Base-by-base conservation (phyloP, 2,113 vertebrate species). In the Bufo bufo region DNA sequence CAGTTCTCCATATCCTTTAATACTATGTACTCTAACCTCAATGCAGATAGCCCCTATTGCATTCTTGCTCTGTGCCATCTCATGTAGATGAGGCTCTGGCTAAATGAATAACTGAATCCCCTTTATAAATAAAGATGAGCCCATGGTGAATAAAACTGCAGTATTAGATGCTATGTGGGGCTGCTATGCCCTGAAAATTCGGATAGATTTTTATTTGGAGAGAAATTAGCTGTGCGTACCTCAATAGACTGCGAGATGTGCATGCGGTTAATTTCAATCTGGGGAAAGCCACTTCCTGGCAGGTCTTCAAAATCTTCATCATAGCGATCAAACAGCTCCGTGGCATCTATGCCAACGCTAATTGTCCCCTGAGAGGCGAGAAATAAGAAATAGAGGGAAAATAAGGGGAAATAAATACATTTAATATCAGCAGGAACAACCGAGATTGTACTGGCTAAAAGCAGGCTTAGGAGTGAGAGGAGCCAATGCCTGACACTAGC, bases 241-340 rank as follows among this genome's bases (percentile, higher is more conserved):
- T 99, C 98, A n/a, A 99, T 99, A 82, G 98, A 99, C 92, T 99
- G 98, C 45, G 98, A 99, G 91, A 99, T 99, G 95, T 99, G 97
- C 98, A 99, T 99, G 90, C 95, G 99, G 94, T 99, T 99, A 89
- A 99, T 99, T 94, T 99, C 98, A 33, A 99, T 94, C 90, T 97
- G 97, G 1, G 98, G 98, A 50, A 98, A 93, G 88, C 96, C 94
- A 19, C 96, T 96, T 89, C 92, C 95, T 0, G 91, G 94, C 80
- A 95, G 87, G 10, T 98, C 97, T 90, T 99, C 98, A 1, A 96
- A 99, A 5, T 99, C 98, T 75, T 99, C 98, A 0, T 99, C 98
- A 1, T 99, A 99, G 23, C 92, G 96, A 91, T 99, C 98, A 88
- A 99, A 99, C 47, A 99, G 97, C 95, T 99, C 98, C 0, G 98